These are phyloP conservation scores for Idaea aversata DNA, from an alignment of 2,888 invertebrate species.

Conservation along the genomic window DNA sequence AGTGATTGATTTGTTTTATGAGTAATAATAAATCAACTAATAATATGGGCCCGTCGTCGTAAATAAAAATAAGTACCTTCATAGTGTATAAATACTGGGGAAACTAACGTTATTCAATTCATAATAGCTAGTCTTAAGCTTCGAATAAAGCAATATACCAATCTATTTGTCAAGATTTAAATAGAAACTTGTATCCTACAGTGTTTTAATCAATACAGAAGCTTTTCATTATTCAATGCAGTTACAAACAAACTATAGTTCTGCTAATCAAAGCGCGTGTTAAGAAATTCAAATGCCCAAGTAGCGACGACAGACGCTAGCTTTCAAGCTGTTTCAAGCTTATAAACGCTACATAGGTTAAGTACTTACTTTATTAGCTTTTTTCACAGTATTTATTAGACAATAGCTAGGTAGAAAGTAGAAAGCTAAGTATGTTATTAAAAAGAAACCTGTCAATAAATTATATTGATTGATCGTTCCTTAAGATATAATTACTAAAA, in stretches of 20 bases:
- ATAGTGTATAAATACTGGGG: background rate
- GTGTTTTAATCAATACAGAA: slow-evolving; percentile 20
- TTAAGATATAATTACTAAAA: background rate
- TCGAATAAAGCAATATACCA: too few relatives aligned
- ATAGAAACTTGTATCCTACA: background rate
- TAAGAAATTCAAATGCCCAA: slow-evolving; percentile 19
- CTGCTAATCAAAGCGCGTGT: slow-evolving; percentile 10
- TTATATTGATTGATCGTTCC: background rate
- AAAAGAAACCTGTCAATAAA: background rate
- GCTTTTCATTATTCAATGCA: slow-evolving; percentile 18
- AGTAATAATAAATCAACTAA: background rate
- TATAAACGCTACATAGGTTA: slow-evolving; percentile 3
- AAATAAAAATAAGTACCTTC: too few relatives aligned
- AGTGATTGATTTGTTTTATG: background rate
- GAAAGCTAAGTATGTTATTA: background rate
- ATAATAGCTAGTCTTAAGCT: too few relatives aligned
- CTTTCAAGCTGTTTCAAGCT: background rate
- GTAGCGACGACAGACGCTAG: slow-evolving; percentile 12
- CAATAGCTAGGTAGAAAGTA: background rate
- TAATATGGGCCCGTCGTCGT: background rate
- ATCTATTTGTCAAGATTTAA: background rate
- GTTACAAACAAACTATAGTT: slow-evolving; percentile 12
- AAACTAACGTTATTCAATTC: too few relatives aligned
- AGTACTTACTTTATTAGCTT: slow-evolving; percentile 21
- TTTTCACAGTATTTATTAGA: slow-evolving; percentile 13